A percentile compares a stretch with the other conserved stretches of the same genome.
These are phyloP conservation scores for Glomeris marginata DNA, from an alignment of 2,888 invertebrate species.

Conservation along the genomic window DNA sequence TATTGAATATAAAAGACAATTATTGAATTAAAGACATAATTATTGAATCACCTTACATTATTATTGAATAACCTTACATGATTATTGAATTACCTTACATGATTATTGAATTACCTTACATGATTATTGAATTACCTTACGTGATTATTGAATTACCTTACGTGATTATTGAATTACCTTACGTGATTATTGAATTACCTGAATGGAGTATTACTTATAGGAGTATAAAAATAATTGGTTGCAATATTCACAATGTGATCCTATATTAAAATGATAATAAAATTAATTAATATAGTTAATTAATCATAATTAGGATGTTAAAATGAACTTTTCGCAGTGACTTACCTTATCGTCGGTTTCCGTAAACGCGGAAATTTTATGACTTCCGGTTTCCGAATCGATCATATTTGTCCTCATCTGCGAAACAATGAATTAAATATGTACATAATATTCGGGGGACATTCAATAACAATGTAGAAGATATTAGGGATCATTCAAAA, in stretches of 20 bases:
- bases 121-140: constrained; percentile 12
- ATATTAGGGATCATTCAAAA: too few relatives aligned
- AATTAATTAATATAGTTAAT: neutral
- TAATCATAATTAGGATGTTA: neutral
- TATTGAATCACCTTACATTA: neutral
- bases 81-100: constrained; percentile 13
- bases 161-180: neutral
- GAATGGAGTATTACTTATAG: constrained; percentile 27
- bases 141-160: constrained; percentile 13
- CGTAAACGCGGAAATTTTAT: constrained; percentile 5
- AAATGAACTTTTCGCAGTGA: too few relatives aligned
- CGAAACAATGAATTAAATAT: too few relatives aligned
- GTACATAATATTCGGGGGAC: too few relatives aligned
- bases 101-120: constrained; percentile 16
- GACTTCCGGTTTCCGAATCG: constrained; percentile 21
- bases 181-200: constrained; percentile 22
- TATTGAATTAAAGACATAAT: constrained; percentile 3
- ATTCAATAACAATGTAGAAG: too few relatives aligned
- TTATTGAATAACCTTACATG: neutral
- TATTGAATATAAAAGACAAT: constrained; percentile 10
- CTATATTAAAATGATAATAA: constrained; percentile 17
- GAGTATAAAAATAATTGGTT: constrained; percentile 26
- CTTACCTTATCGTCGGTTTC: constrained; percentile 4
- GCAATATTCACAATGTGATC: constrained; percentile 24
- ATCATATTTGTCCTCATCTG: constrained; percentile 28